Evolutionary conservation across 2,113 vertebrate genomes (phyloP).

Genomic region (Agapornis roseicollis): DNA sequence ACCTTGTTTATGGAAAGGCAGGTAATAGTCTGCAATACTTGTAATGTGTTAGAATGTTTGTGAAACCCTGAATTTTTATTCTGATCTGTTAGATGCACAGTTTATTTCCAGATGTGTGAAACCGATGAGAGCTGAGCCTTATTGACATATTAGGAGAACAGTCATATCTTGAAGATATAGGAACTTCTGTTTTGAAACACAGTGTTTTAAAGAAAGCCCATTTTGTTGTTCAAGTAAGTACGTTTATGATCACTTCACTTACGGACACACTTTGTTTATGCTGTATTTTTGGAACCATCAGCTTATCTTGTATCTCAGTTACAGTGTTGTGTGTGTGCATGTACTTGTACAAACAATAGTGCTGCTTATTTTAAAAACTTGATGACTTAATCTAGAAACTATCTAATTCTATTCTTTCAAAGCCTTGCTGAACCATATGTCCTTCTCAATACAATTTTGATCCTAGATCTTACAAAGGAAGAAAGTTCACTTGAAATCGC

Average conservation of each 20-base stretch:
- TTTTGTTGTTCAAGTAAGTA: background rate
- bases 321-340: background rate
- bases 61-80: background rate
- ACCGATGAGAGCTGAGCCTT: background rate
- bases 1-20: background rate
- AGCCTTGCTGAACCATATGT: background rate
- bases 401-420: background rate
- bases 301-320: constrained; percentile 18
- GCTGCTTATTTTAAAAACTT: constrained; percentile 53
- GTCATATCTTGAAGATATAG: background rate
- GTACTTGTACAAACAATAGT: constrained; percentile 35
- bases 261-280: background rate
- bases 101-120: background rate
- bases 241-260: background rate
- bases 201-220: background rate
- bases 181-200: background rate
- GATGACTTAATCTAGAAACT: constrained; percentile 19
- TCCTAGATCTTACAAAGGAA: background rate
- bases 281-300: background rate
- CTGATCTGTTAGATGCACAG: background rate
- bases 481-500: background rate
- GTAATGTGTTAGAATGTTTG: background rate
- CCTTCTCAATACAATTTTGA: background rate
- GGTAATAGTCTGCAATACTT: background rate
- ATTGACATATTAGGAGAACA: background rate